phyloP scores from a whole-genome alignment of 2,888 invertebrate genomes.

The Phortica magna region DNA sequence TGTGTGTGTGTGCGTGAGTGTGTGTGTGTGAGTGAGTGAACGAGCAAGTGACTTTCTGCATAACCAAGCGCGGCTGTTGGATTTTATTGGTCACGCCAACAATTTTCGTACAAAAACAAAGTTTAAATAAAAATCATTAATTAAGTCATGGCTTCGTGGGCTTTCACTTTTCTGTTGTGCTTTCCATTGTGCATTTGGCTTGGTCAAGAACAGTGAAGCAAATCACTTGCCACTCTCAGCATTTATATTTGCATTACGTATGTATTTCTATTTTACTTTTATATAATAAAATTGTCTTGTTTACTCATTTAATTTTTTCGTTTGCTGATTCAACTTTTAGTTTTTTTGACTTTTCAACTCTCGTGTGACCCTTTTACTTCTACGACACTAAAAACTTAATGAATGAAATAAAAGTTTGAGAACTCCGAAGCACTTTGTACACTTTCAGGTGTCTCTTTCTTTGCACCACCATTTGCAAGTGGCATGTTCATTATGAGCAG shows the following conservation, averaged over 20 bases:
- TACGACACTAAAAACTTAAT: neutral
- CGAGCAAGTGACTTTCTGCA: conserved; percentile 2
- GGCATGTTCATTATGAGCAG: too few species aligned
- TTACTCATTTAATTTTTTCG: too few species aligned
- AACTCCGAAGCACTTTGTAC: conserved; percentile 1
- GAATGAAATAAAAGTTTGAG: neutral
- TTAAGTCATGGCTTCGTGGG: neutral
- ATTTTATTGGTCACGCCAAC: conserved; percentile 23
- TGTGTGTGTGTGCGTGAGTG: neutral
- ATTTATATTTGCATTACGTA: neutral
- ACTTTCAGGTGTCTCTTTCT: neutral
- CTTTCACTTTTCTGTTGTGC: neutral
- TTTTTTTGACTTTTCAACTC: neutral
- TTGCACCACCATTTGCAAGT: neutral
- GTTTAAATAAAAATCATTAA: neutral
- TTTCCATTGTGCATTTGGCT: neutral
- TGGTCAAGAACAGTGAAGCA: neutral
- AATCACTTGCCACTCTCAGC: neutral
- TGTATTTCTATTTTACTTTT: too few species aligned
- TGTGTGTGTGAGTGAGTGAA: neutral
- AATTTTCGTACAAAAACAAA: neutral
- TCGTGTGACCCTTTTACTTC: neutral
- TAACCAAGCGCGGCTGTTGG: neutral
- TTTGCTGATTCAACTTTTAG: too few species aligned
- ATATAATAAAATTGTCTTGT: neutral